A percentile compares a stretch with the other conserved stretches of the same genome.
Evolutionary conservation across 1,140 invertebrate genomes (phyloP).

Genomic region (Drosophila sechellia): DNA sequence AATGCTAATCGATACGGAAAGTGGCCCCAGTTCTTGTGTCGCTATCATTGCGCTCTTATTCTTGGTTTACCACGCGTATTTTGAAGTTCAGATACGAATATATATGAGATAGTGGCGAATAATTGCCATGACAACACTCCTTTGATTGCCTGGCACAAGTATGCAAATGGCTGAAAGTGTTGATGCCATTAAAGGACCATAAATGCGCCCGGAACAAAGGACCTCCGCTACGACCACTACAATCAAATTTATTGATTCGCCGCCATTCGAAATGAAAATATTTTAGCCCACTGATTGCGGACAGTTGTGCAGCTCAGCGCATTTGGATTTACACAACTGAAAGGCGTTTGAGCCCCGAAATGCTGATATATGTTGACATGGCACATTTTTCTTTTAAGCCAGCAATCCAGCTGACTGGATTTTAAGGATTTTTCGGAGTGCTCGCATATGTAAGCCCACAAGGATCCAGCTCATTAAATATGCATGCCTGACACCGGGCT

Average conservation of each 20-base stretch:
- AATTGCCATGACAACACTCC: constrained; percentile 28
- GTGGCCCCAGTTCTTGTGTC: constrained; percentile 14
- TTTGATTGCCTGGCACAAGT: constrained; percentile 10
- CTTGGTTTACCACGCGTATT: neutral
- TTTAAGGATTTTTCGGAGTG: constrained; percentile 35
- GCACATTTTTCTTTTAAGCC: constrained; percentile 12
- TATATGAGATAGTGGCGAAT: constrained; percentile 2
- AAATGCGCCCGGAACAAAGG: constrained; percentile 27
- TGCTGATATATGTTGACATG: neutral
- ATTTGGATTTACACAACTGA: constrained; percentile 9
- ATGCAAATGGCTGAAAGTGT: constrained; percentile 39
- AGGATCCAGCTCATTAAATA: constrained; percentile 28
- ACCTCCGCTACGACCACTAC: constrained; percentile 1
- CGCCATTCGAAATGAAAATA: constrained; percentile 24
- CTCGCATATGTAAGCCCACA: constrained; percentile 12
- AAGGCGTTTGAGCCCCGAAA: neutral
- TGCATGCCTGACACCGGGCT: constrained; percentile 26
- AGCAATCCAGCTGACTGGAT: neutral
- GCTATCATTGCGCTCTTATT: constrained; percentile 23
- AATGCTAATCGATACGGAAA: constrained; percentile 42
- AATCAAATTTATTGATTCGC: constrained; percentile 46
- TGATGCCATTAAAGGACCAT: constrained; percentile 44
- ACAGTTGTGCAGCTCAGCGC: neutral
- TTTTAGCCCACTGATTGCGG: constrained; percentile 16
- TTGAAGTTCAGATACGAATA: too few species aligned